Conservation (phyloP, 1,140 invertebrate genomes). For the Panulirus ornatus region DNA sequence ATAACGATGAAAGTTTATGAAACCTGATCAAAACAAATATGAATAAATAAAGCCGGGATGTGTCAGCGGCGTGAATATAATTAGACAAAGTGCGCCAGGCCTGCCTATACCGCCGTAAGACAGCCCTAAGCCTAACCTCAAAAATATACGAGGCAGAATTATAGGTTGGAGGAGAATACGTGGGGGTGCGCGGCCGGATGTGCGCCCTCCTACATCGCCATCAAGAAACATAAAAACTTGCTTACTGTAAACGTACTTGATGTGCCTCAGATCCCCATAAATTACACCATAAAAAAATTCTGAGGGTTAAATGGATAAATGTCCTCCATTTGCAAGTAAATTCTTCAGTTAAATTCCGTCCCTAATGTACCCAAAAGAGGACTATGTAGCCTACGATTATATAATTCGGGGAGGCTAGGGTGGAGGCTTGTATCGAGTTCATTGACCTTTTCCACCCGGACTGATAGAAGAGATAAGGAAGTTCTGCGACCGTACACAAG, state of each 20-base stretch:
- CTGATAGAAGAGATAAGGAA: background rate
- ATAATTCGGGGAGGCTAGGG: background rate
- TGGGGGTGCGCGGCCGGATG: background rate
- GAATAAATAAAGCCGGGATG: background rate
- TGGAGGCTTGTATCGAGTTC: background rate
- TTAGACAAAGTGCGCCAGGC: slow-evolving; percentile 10
- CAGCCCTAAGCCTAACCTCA: slow-evolving; percentile 31
- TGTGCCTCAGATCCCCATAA: background rate
- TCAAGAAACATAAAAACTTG: too few species aligned
- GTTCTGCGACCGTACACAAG: background rate
- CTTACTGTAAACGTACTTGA: too few species aligned
- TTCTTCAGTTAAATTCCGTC: background rate
- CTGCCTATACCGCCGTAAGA: too few species aligned
- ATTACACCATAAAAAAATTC: slow-evolving; percentile 4
- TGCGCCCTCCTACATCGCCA: background rate
- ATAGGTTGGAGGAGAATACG: background rate
- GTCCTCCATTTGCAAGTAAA: background rate
- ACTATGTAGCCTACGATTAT: background rate
- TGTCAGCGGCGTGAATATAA: slow-evolving; percentile 22
- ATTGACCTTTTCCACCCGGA: background rate
- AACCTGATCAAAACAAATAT: background rate
- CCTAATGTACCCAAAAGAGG: background rate
- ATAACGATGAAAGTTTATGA: slow-evolving; percentile 14
- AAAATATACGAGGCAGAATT: background rate
- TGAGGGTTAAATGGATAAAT: background rate